These are phyloP conservation scores for Hofmannophila pseudospretella DNA, from an alignment of 2,888 invertebrate genomes.

Conservation along the genomic window DNA sequence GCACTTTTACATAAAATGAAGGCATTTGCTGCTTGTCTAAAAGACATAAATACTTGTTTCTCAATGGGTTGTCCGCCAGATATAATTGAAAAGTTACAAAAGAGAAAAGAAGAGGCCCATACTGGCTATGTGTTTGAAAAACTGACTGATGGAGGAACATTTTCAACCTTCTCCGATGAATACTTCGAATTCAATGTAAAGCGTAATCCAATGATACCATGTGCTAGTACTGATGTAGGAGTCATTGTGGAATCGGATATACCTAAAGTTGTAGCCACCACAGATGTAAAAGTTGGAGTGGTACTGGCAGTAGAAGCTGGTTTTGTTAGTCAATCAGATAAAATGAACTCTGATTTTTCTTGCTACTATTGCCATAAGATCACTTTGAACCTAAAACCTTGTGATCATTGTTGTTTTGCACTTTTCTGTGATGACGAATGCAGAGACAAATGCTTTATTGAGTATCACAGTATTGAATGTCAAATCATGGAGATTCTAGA, in stretches of 20 bases:
- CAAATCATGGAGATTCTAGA: conserved; percentile 15
- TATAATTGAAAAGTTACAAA: conserved; percentile 19
- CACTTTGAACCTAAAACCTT: conserved; percentile 25
- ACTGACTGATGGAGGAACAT: neutral
- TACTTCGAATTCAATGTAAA: conserved; percentile 12
- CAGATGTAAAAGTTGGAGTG: conserved; percentile 26
- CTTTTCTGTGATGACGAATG: conserved; percentile 27
- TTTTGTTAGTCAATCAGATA: conserved; percentile 16
- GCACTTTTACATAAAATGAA: conserved; percentile 17
- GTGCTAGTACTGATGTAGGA: conserved; percentile 19
- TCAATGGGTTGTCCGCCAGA: conserved; percentile 22
- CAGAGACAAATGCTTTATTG: conserved; percentile 14
- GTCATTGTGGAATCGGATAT: conserved; percentile 12
- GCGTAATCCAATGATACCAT: conserved; percentile 20
- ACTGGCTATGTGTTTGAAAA: neutral
- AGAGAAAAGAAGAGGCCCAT: conserved; percentile 14
- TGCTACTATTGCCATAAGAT: conserved; percentile 29
- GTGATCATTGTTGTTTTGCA: conserved; percentile 22
- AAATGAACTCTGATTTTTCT: conserved; percentile 3
- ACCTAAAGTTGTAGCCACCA: conserved; percentile 24
- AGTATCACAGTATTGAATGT: conserved; percentile 27
- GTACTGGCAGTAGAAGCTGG: conserved; percentile 24
- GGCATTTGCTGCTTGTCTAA: conserved; percentile 17
- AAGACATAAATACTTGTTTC: conserved; percentile 27
- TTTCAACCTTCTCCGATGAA: conserved; percentile 2